Evolutionary conservation across 2,113 vertebrate genomes (phyloP).

Genomic region (Neofelis nebulosa): DNA sequence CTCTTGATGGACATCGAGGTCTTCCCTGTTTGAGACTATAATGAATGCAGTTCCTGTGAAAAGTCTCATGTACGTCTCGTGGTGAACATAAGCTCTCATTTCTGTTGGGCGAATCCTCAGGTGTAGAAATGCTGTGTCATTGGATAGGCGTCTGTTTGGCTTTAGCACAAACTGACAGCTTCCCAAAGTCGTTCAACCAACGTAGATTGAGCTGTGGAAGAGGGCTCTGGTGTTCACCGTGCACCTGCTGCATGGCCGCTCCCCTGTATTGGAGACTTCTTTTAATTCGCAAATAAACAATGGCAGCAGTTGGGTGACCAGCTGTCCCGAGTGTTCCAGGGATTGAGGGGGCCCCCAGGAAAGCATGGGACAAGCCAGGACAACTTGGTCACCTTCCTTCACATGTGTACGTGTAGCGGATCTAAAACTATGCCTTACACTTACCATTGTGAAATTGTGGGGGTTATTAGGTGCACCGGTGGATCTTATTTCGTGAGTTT

Average conservation of each 20-base stretch:
- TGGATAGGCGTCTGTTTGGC: neutral
- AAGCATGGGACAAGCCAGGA: neutral
- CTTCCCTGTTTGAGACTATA: neutral
- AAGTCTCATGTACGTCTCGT: neutral
- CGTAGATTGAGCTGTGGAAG: neutral
- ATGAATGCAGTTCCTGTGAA: neutral
- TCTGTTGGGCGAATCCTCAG: neutral
- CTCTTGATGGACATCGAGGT: neutral
- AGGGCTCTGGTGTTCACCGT: neutral
- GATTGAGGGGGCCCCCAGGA: neutral
- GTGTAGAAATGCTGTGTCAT: neutral
- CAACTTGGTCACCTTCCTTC: neutral
- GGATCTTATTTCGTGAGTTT: neutral
- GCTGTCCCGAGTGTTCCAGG: neutral
- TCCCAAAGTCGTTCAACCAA: neutral
- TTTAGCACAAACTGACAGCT: neutral
- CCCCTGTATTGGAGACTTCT: neutral
- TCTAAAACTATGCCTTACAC: neutral
- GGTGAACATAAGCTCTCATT: neutral
- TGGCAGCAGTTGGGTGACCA: neutral
- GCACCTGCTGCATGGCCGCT: rapidly evolving
- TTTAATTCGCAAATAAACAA: neutral
- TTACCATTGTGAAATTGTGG: neutral
- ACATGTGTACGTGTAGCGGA: neutral
- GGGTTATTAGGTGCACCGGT: neutral